These are phyloP conservation scores for Hypsopygia costalis DNA, from an alignment of 2,888 invertebrate species.

Conservation along the genomic window DNA sequence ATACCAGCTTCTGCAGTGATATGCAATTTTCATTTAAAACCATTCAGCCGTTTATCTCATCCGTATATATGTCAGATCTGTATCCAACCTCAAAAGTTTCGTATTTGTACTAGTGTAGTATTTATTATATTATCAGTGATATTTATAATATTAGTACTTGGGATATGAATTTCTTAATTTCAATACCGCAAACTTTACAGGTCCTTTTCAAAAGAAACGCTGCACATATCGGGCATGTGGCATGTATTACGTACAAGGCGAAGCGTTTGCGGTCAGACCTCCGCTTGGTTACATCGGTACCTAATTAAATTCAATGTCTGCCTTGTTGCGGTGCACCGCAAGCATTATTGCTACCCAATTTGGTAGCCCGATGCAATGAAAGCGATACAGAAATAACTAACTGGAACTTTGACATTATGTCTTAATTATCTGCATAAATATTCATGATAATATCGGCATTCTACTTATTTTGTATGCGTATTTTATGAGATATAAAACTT, in stretches of 20 bases:
- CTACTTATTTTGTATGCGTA: background rate
- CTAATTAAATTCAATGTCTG: conserved; percentile 49
- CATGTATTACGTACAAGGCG: conserved; percentile 26
- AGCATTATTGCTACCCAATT: conserved; percentile 41
- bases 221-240: background rate
- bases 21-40: no score
- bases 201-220: no score
- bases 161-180: no score
- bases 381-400: conserved; percentile 18
- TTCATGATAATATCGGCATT: background rate
- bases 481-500: background rate
- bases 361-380: conserved; percentile 28
- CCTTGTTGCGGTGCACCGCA: conserved; percentile 43
- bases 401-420: conserved; percentile 21
- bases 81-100: no score
- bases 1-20: no score
- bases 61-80: no score
- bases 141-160: no score
- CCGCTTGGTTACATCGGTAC: conserved; percentile 31
- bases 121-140: no score
- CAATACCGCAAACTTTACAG: no score
- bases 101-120: no score
- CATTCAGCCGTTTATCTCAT: no score
- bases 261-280: conserved; percentile 38
- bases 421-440: conserved; percentile 22